A percentile compares a stretch with the other conserved stretches of the same genome.
phyloP scores from a whole-genome alignment of 2,888 invertebrate species.

The Athalia rosae region DNA sequence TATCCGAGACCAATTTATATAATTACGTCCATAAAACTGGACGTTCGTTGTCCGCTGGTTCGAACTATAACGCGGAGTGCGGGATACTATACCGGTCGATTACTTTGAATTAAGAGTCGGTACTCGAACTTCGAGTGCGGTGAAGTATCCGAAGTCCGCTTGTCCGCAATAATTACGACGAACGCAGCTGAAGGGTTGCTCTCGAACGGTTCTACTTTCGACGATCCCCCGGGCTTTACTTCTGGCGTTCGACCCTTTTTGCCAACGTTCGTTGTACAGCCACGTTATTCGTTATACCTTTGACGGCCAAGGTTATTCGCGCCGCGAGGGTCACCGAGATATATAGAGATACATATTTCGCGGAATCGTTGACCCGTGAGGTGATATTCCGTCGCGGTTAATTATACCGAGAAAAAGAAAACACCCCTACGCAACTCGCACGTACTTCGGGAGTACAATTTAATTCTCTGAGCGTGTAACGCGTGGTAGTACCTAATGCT shows the following conservation, averaged over 20 bases:
- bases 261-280: not conserved
- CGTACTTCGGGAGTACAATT: constrained; percentile 29
- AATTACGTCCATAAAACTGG: too few species aligned
- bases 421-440: constrained; percentile 47
- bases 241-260: not conserved
- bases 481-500: too few species aligned
- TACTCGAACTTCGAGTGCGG: not conserved
- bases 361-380: constrained; percentile 20
- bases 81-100: not conserved
- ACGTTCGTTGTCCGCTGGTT: too few species aligned
- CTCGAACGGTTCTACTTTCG: not conserved
- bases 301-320: constrained; percentile 24
- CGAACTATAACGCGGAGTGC: not conserved
- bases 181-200: not conserved
- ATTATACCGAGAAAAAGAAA: constrained; percentile 40
- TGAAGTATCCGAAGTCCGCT: not conserved
- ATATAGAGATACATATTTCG: constrained; percentile 3
- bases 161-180: constrained; percentile 15
- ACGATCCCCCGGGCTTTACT: not conserved
- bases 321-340: constrained; percentile 1
- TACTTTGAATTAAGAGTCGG: not conserved
- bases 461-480: not conserved
- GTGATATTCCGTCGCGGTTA: constrained; percentile 51
- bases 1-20: too few species aligned
- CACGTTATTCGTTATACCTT: not conserved